These are phyloP conservation scores for Pimephales promelas DNA, from an alignment of 2,113 vertebrate genomes.

Conservation along the genomic window DNA sequence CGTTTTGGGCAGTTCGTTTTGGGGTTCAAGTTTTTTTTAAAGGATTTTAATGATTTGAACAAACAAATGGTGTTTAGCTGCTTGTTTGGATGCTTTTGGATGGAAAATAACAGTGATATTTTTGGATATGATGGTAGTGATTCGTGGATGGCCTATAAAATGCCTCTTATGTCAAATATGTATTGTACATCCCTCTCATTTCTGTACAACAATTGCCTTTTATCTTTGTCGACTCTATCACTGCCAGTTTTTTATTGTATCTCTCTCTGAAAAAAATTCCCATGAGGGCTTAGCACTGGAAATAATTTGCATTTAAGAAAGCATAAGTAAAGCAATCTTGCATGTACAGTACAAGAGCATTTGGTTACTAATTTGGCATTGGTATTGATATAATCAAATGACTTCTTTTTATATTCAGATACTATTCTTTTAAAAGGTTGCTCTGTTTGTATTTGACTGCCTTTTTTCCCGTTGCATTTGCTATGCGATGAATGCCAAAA, in stretches of 20 bases:
- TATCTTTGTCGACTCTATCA: not conserved
- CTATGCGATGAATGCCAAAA: not conserved
- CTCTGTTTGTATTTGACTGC: not conserved
- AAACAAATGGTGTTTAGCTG: not conserved
- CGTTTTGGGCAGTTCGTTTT: not conserved
- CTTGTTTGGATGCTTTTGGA: constrained; percentile 18
- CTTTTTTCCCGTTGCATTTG: not conserved
- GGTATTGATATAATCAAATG: not conserved
- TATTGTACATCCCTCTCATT: not conserved
- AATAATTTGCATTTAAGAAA: not conserved
- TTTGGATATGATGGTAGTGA: not conserved
- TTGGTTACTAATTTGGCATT: not conserved
- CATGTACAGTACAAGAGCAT: not conserved
- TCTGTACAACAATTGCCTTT: not conserved
- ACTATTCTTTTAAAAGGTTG: not conserved
- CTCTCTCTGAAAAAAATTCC: not conserved
- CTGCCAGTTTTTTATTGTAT: not conserved
- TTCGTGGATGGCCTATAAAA: not conserved
- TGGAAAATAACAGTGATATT: not conserved
- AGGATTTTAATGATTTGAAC: not conserved
- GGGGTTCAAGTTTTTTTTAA: not conserved
- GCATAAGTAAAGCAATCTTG: not conserved
- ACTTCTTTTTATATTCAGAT: not conserved
- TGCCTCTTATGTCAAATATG: not conserved
- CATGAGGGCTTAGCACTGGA: not conserved